phyloP scores from a whole-genome alignment of 1,140 invertebrate species.

The Rhyacophila brunnea region DNA sequence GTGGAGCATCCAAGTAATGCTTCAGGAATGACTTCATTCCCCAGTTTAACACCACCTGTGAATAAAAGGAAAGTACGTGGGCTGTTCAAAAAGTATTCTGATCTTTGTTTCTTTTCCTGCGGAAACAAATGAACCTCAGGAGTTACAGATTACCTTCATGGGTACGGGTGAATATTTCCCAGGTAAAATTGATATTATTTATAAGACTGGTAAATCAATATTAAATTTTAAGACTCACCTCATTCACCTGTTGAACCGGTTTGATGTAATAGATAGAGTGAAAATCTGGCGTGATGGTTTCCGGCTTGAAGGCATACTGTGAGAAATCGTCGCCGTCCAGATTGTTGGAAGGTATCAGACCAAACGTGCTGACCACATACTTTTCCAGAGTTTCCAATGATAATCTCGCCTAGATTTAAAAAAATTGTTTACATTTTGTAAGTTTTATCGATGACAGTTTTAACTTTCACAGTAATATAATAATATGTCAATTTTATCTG shows the following conservation, averaged over 20 bases:
- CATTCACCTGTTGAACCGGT: conserved; percentile 72
- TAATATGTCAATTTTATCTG: no score
- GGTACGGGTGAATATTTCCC: no score
- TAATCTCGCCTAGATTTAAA: conserved; percentile 64
- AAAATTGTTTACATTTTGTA: no score
- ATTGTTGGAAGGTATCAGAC: conserved; percentile 62
- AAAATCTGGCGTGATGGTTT: conserved; percentile 58
- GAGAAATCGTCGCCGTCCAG: conserved; percentile 61
- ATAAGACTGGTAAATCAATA: no score
- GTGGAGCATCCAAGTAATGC: conserved; percentile 74
- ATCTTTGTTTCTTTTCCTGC: no score
- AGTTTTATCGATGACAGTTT: no score
- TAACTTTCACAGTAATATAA: no score
- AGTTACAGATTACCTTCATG: no score
- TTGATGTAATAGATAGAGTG: conserved; percentile 76
- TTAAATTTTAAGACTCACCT: no score
- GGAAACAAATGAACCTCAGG: no score
- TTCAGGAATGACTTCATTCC: conserved; percentile 71
- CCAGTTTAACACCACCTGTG: conserved; percentile 76
- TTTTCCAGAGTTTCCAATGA: conserved; percentile 71
- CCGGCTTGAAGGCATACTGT: conserved; percentile 41
- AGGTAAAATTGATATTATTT: no score
- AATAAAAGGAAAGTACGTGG: conserved; percentile 25
- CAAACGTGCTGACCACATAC: conserved; percentile 50
- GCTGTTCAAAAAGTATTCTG: no score